Percentiles rank a stretch among this genome's conserved stretches.
Conservation (phyloP, 2,797 vertebrate species). For the Chelon auratus region DNA sequence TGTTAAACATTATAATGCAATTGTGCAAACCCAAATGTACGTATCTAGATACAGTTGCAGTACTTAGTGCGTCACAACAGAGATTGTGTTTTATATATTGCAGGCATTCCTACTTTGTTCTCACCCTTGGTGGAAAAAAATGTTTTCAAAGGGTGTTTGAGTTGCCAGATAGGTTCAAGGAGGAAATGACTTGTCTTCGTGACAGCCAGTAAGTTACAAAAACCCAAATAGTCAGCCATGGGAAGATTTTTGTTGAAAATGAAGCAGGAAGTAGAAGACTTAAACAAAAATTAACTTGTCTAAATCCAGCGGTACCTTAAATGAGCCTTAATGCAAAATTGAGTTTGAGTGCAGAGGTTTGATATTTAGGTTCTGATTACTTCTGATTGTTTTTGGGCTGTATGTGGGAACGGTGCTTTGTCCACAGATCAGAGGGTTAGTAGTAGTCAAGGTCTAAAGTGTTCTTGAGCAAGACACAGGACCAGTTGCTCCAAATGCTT, state of each 20-base stretch:
- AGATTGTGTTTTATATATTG: slow-evolving; percentile 20
- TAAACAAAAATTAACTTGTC: no score
- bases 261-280: no score
- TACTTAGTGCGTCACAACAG: slow-evolving; percentile 18
- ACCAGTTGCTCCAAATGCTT: no score
- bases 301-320: no score
- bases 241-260: no score
- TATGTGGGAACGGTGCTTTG: no score
- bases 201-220: neutral
- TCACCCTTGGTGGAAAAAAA: slow-evolving; percentile 26
- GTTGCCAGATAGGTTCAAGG: slow-evolving; percentile 19
- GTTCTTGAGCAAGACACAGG: no score
- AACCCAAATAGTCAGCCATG: neutral
- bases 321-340: neutral
- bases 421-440: no score
- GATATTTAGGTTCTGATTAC: neutral
- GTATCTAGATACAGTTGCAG: slow-evolving; percentile 23
- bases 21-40: slow-evolving; percentile 33
- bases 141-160: slow-evolving; percentile 45
- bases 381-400: neutral
- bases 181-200: slow-evolving; percentile 2
- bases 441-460: no score
- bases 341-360: neutral
- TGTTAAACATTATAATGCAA: slow-evolving; percentile 32
- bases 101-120: slow-evolving; percentile 54